phyloP scores from a whole-genome alignment of 2,797 vertebrate genomes.

The Diplodus sargus region DNA sequence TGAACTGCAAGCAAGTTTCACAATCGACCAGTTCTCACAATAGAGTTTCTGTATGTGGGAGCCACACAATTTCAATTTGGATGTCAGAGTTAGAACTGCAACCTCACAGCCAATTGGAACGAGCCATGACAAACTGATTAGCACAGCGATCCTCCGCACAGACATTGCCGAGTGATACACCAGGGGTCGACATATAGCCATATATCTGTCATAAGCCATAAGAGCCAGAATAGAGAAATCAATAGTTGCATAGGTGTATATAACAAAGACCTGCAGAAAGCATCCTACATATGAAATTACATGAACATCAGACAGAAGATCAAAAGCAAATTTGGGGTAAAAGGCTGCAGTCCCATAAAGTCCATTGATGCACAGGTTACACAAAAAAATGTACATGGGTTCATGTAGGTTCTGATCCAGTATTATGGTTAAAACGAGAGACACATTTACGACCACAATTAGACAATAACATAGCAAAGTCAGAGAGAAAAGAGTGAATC shows the following conservation, averaged over 20 bases:
- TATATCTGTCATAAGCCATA: constrained; percentile 74
- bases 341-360: constrained; percentile 66
- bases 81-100: background rate
- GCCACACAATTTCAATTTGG: constrained; percentile 54
- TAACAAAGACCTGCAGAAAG: constrained; percentile 54
- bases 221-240: constrained; percentile 62
- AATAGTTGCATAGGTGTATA: constrained; percentile 49
- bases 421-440: constrained; percentile 58
- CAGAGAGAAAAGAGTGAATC: constrained; percentile 39
- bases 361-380: constrained; percentile 57
- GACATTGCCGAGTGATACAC: constrained; percentile 69
- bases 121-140: constrained; percentile 51
- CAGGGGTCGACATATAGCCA: constrained; percentile 73
- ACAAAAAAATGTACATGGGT: constrained; percentile 71
- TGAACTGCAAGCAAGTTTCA: constrained; percentile 60
- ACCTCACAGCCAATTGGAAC: constrained; percentile 40
- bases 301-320: constrained; percentile 51
- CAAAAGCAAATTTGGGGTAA: constrained; percentile 62
- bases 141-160: background rate
- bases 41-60: constrained; percentile 65
- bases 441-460: constrained; percentile 50
- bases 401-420: constrained; percentile 59
- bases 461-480: constrained; percentile 48
- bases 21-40: constrained; percentile 70
- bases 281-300: constrained; percentile 56